Evolutionary conservation across 2,888 invertebrate genomes (phyloP).

Genomic region (Melanargia galathea): DNA sequence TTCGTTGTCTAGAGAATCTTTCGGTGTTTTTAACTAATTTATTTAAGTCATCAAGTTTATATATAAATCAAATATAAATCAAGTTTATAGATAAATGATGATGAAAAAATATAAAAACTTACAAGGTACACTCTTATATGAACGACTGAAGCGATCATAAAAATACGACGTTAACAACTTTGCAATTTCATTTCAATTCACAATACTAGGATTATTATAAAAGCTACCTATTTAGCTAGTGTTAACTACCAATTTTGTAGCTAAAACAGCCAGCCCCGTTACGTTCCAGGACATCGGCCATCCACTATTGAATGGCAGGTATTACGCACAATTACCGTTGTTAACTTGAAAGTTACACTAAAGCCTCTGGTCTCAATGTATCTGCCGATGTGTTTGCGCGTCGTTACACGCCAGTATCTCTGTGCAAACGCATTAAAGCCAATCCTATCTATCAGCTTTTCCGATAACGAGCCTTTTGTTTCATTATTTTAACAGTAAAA

Average conservation of each 20-base stretch:
- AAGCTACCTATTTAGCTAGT: neutral
- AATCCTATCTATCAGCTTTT: slow-evolving; percentile 43
- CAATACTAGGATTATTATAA: neutral
- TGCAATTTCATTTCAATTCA: slow-evolving; percentile 21
- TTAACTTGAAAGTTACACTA: too few species aligned
- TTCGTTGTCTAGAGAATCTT: too few species aligned
- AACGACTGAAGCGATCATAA: slow-evolving; percentile 12
- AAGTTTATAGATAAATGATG: too few species aligned
- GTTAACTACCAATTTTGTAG: neutral
- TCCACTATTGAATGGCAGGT: too few species aligned
- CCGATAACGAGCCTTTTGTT: slow-evolving; percentile 45
- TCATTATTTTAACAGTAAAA: slow-evolving; percentile 37
- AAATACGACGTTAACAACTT: slow-evolving; percentile 18
- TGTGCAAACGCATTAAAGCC: slow-evolving; percentile 59
- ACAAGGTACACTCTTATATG: neutral
- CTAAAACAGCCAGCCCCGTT: neutral
- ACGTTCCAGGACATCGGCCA: too few species aligned
- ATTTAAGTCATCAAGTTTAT: too few species aligned
- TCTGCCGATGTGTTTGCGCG: slow-evolving; percentile 26
- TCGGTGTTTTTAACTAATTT: too few species aligned
- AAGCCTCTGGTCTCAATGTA: slow-evolving; percentile 2
- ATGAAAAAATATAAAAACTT: neutral
- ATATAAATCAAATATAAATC: too few species aligned
- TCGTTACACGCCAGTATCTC: slow-evolving; percentile 47
- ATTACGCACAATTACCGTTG: too few species aligned